phyloP scores from a whole-genome alignment of 1,140 invertebrate species.

The Drosophila azteca region DNA sequence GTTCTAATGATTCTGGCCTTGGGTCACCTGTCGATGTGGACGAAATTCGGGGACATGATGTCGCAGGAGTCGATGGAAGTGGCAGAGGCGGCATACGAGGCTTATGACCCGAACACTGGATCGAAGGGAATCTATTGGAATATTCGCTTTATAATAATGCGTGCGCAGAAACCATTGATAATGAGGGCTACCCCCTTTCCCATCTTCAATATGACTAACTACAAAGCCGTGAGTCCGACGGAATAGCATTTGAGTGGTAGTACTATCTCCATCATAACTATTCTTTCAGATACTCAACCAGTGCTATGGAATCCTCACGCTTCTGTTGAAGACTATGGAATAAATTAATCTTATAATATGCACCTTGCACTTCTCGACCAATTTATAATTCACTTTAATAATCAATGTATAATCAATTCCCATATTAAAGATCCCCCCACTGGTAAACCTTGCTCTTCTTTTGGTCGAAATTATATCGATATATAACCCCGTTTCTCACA shows the following conservation, averaged over 20 bases:
- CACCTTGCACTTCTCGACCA: no score
- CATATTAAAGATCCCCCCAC: no score
- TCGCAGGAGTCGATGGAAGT: constrained; percentile 40
- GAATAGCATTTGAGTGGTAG: neutral
- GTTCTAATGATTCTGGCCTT: constrained; percentile 39
- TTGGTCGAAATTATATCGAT: no score
- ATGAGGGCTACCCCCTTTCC: constrained; percentile 44
- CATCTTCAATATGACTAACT: constrained; percentile 43
- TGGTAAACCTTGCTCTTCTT: no score
- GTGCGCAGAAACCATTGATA: constrained; percentile 39
- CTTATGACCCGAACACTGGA: constrained; percentile 26
- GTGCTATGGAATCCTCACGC: constrained; percentile 56
- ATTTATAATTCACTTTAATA: no score
- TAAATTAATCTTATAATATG: neutral
- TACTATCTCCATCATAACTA: neutral
- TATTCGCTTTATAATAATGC: constrained; percentile 39
- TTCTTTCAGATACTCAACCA: constrained; percentile 52
- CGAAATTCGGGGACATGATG: constrained; percentile 50
- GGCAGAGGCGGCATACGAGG: constrained; percentile 45
- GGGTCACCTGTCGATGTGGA: constrained; percentile 46
- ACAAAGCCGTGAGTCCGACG: constrained; percentile 41
- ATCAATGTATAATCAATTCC: no score
- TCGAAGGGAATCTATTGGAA: constrained; percentile 16
- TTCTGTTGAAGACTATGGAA: constrained; percentile 52
- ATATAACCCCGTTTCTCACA: no score